These are phyloP conservation scores for Zoanthus solanderi DNA, from an alignment of 92 coral and sea anemone genomes.

Conservation along the genomic window DNA sequence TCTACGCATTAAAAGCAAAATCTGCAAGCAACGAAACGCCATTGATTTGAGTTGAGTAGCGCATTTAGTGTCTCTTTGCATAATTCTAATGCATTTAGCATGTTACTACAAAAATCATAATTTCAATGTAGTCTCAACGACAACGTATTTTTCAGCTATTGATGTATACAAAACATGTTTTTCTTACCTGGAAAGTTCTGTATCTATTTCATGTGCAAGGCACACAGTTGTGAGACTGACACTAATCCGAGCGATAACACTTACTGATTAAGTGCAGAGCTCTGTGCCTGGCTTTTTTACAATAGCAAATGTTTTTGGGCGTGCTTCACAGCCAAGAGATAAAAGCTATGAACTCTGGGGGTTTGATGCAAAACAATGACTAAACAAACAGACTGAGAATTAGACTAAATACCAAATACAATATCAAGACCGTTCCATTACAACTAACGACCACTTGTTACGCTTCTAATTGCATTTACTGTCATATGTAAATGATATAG, in stretches of 20 bases:
- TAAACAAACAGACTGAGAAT: slow-evolving; percentile 98
- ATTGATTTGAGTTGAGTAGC: slow-evolving; percentile 8
- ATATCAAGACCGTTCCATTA: slow-evolving; percentile 85
- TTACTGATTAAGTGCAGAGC: slow-evolving; percentile 62
- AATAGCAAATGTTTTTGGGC: slow-evolving; percentile 83
- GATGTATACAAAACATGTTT: slow-evolving; percentile 2
- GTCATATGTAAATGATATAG: slow-evolving; percentile 90
- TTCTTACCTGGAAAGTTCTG: slow-evolving; percentile 64
- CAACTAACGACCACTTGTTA: slow-evolving; percentile 93
- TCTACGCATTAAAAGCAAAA: slow-evolving; percentile 5
- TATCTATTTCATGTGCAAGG: slow-evolving; percentile 66
- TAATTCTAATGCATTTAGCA: neutral
- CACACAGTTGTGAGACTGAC: slow-evolving; percentile 51
- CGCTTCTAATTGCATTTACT: slow-evolving; percentile 88
- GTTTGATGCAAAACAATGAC: slow-evolving; percentile 93
- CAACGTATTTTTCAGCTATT: neutral
- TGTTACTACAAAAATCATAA: neutral
- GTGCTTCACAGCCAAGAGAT: slow-evolving; percentile 80
- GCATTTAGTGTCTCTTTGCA: neutral
- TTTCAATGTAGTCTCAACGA: neutral
- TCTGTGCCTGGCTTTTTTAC: slow-evolving; percentile 56
- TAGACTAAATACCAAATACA: slow-evolving; percentile 96
- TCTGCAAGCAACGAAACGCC: slow-evolving; percentile 11
- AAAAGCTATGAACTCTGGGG: slow-evolving; percentile 91
- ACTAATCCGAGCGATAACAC: slow-evolving; percentile 72